Evolutionary conservation across 2,888 invertebrate species (phyloP), one percentile per base, ranked within the genome.

Genomic region (Catonia carolina): DNA sequence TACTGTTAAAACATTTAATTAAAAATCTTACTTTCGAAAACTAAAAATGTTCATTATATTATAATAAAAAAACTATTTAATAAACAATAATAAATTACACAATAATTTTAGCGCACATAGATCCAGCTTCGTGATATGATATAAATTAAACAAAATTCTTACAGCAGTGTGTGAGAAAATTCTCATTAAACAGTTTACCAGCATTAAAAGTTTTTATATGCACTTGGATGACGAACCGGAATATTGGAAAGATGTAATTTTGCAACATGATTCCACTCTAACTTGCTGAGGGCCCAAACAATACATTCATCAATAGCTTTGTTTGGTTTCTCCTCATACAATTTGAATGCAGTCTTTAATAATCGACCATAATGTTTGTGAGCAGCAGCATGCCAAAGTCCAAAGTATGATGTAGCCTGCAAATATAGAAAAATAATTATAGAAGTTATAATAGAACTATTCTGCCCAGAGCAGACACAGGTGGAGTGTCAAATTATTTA

Each of bases 351-450:
- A 61, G 87, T 78, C 71, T 90, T 91, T 62, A 88, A 72, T 62
- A 87, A 85, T 60, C 90, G 82, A 0, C 92, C 96, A 74, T 85
- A 88, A 54, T 93, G 89, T 60, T 80, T 77, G 67, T 87, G 78
- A 1, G 84, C 79, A 67, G 85, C 81, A 42, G 89, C 86, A 70
- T 96, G 90, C 84, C 89, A 89, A 37, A 89, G 74, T 12, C 84
- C 83, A 69, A 95, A 88, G 67, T 84, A 81, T 45, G 86, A 77
- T 47, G 83, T 83, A 23, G 61, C 47, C 58, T 60, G 20, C 7
- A 59, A 56, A 47, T 37, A 60, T 41, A 54, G 51, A 61, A 45
- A 59, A 45, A 56, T n/a, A n/a, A n/a, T n/a, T n/a, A n/a, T n/a
- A n/a, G n/a, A n/a, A n/a, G n/a, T n/a, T n/a, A n/a, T n/a, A n/a